These are phyloP conservation scores for Meta bourneti DNA, from an alignment of 2,888 invertebrate species.

Conservation along the genomic window DNA sequence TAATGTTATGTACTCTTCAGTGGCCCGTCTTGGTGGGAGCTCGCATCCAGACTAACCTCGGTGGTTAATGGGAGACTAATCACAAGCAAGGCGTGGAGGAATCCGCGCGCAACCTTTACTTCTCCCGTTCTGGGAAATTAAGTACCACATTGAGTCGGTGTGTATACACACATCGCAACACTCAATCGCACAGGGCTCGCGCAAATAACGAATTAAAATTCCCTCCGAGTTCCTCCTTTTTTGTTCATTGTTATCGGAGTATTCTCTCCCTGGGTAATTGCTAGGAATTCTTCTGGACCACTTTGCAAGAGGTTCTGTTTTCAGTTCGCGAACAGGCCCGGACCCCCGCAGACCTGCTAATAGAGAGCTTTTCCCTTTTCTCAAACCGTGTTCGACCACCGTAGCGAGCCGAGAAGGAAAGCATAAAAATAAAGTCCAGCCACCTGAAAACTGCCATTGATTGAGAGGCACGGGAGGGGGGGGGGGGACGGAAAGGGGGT, in stretches of 20 bases:
- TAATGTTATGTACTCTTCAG: no score
- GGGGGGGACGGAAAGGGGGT: conserved; percentile 9
- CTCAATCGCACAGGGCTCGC: background rate
- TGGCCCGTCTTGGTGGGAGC: no score
- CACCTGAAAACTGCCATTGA: conserved; percentile 71
- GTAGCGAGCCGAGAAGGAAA: conserved; percentile 56
- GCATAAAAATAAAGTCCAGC: conserved; percentile 50
- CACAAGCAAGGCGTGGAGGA: background rate
- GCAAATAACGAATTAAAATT: background rate
- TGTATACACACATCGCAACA: no score
- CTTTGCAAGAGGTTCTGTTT: no score
- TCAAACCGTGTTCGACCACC: conserved; percentile 62
- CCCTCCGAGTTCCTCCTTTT: background rate
- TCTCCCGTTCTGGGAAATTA: background rate
- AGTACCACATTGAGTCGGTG: no score
- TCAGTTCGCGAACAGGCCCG: no score
- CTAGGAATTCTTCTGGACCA: no score
- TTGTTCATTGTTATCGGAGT: background rate
- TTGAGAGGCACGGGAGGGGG: conserved; percentile 58
- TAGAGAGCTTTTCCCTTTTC: background rate
- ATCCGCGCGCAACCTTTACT: background rate
- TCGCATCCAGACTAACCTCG: background rate
- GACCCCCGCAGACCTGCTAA: no score
- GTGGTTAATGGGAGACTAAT: background rate
- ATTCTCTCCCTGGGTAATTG: no score